Evolutionary conservation across 2,888 invertebrate species (phyloP).

Genomic region (Schizotus pectinicornis): DNA sequence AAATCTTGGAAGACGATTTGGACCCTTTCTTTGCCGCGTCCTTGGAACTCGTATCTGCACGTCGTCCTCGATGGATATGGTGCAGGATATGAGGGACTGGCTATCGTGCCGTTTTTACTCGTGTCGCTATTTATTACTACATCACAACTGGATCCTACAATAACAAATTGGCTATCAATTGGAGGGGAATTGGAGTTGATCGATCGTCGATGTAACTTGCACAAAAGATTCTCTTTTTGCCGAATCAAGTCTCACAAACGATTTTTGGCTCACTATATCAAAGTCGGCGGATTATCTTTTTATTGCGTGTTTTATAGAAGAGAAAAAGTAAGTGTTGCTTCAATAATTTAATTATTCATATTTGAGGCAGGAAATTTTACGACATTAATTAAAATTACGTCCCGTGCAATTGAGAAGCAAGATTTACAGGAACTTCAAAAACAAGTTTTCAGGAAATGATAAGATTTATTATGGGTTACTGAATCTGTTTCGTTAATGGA

Average conservation of each 20-base stretch:
- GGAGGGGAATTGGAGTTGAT: constrained; percentile 4
- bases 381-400: no score
- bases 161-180: constrained; percentile 37
- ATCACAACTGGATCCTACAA: constrained; percentile 80
- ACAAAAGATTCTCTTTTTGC: not conserved
- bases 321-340: not conserved
- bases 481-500: no score
- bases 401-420: no score
- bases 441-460: no score
- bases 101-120: constrained; percentile 81
- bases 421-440: no score
- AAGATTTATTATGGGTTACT: no score
- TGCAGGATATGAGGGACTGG: constrained; percentile 84
- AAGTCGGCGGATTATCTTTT: not conserved
- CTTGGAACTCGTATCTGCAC: constrained; percentile 91
- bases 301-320: not conserved
- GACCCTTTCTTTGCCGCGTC: constrained; percentile 82
- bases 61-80: constrained; percentile 80
- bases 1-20: constrained; percentile 87
- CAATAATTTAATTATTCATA: not conserved
- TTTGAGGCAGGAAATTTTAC: no score
- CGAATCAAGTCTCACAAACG: not conserved
- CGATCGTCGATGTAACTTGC: not conserved
- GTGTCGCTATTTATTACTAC: constrained; percentile 79
- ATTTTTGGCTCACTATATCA: not conserved